Evolutionary conservation across 2,797 vertebrate species (phyloP).

Genomic region (Zalophus californianus): DNA sequence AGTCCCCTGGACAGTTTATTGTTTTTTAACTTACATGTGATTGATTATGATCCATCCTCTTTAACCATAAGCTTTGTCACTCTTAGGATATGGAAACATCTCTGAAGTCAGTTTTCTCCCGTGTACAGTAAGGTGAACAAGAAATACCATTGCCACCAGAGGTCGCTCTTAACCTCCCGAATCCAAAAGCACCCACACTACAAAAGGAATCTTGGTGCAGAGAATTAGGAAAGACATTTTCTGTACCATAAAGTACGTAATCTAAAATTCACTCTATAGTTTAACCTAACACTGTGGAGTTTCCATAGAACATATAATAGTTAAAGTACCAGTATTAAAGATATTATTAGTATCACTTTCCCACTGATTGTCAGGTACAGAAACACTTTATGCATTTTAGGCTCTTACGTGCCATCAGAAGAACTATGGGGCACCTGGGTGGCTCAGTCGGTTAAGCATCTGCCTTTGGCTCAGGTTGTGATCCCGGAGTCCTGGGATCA

Average conservation of each 20-base stretch:
- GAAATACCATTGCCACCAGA: constrained; percentile 75
- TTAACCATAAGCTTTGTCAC: background rate
- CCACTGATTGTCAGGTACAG: background rate
- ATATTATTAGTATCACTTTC: background rate
- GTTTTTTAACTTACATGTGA: background rate
- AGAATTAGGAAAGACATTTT: background rate
- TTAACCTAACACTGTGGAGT: background rate
- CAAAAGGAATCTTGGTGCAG: background rate
- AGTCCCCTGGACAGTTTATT: rapidly evolving
- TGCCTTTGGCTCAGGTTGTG: no score
- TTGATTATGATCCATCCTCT: background rate
- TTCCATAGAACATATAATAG: background rate
- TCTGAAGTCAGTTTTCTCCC: background rate
- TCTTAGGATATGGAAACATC: background rate
- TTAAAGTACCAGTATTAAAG: background rate
- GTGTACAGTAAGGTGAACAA: background rate
- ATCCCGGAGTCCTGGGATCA: no score
- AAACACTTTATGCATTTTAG: background rate
- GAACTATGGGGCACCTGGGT: background rate
- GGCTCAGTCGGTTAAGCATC: no score
- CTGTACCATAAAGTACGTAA: background rate
- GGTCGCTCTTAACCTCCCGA: constrained; percentile 71
- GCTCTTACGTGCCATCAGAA: background rate
- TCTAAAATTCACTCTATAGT: background rate
- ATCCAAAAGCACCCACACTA: background rate